Conservation (phyloP, 2,113 vertebrate species). For the Vicugna pacos region DNA sequence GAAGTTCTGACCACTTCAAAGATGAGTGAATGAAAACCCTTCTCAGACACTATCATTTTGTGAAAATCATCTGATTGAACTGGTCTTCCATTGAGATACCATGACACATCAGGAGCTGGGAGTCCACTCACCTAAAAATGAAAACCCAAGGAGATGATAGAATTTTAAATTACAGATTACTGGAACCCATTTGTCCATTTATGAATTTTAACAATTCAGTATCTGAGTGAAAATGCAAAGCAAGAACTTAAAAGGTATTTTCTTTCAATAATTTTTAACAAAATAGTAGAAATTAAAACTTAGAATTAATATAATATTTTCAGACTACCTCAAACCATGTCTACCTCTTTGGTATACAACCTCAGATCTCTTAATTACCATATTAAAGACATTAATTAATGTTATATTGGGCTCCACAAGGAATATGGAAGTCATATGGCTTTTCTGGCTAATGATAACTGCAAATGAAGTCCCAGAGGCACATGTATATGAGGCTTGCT, state of each 20-base stretch:
- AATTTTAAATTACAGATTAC: constrained; percentile 10
- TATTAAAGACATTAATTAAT: constrained; percentile 27
- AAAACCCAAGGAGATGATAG: constrained; percentile 36
- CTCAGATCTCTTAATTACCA: background rate
- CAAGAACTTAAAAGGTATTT: constrained; percentile 22
- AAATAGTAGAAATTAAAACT: constrained; percentile 49
- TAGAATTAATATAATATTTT: constrained; percentile 52
- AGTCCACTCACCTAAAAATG: constrained; percentile 92
- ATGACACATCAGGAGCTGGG: constrained; percentile 94
- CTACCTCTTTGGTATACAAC: constrained; percentile 17
- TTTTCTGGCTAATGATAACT: constrained; percentile 32
- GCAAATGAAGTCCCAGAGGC: background rate
- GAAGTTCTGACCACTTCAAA: constrained; percentile 95
- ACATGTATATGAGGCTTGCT: background rate
- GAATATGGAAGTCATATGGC: background rate
- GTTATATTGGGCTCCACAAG: background rate
- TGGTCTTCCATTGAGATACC: constrained; percentile 96
- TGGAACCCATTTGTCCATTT: background rate
- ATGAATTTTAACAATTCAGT: background rate
- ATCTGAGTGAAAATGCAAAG: constrained; percentile 39
- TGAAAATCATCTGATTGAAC: constrained; percentile 96
- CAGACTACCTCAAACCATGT: background rate
- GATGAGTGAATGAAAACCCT: constrained; percentile 96
- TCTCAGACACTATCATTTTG: constrained; percentile 98
- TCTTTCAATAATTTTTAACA: constrained; percentile 34